Evolutionary conservation across 2,888 invertebrate genomes (phyloP).

Genomic region (Nysson spinosus): DNA sequence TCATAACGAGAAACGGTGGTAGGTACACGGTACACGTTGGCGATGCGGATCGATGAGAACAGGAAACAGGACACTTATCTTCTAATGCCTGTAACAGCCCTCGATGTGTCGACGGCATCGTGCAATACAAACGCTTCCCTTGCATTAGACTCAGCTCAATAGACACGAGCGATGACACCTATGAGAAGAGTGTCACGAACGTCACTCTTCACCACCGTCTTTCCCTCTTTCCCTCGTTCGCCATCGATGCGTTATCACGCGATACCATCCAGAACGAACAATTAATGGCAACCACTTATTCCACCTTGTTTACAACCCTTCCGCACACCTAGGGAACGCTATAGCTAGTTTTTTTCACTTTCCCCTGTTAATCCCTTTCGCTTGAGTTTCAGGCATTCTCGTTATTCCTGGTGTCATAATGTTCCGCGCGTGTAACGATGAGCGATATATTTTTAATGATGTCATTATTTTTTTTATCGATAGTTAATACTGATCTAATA

Average conservation of each 20-base stretch:
- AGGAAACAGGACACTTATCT: conserved; percentile 52
- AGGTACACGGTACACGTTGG: no score
- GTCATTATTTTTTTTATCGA: no score
- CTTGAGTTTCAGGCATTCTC: no score
- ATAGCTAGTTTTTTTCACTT: no score
- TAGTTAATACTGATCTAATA: no score
- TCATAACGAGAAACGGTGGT: conserved; percentile 31
- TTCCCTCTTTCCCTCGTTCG: conserved; percentile 1
- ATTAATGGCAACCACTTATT: conserved; percentile 1
- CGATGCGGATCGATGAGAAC: conserved; percentile 46
- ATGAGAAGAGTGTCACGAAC: conserved; percentile 16
- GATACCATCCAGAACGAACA: neutral
- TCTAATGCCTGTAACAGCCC: conserved; percentile 40
- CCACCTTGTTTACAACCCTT: neutral
- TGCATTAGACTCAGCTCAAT: conserved; percentile 40
- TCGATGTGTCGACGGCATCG: conserved; percentile 42
- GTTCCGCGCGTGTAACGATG: no score
- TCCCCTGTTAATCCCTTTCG: no score
- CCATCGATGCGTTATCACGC: neutral
- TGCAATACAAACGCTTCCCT: conserved; percentile 42
- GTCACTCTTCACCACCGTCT: conserved; percentile 24
- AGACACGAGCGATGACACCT: conserved; percentile 22
- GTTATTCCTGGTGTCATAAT: no score
- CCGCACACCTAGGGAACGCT: neutral
- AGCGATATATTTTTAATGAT: no score